phyloP scores from a whole-genome alignment of 2,888 invertebrate genomes.

The Pyrrhia umbra region DNA sequence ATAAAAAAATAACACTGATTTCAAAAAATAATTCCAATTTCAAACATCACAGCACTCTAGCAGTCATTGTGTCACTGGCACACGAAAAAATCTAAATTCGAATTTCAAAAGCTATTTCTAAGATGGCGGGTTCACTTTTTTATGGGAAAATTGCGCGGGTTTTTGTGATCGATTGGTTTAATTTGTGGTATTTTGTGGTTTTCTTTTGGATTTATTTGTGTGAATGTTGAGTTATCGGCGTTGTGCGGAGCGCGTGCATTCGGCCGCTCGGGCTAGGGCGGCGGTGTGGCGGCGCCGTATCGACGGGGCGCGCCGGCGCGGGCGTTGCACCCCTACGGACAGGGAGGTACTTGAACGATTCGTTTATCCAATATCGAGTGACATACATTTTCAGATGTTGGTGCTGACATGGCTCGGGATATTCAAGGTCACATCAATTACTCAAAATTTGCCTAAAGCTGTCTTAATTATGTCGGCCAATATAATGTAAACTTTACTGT shows the following conservation, averaged over 20 bases:
- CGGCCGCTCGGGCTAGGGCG: constrained; percentile 76
- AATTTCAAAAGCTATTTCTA: constrained; percentile 37
- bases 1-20: constrained; percentile 51
- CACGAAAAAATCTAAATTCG: constrained; percentile 40
- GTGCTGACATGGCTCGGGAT: neutral
- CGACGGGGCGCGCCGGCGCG: constrained; percentile 80
- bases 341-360: constrained; percentile 68
- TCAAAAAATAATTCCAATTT: constrained; percentile 51
- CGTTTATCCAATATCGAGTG: constrained; percentile 21
- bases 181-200: constrained; percentile 29
- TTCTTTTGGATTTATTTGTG: constrained; percentile 55
- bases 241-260: constrained; percentile 70
- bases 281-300: constrained; percentile 70
- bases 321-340: constrained; percentile 77
- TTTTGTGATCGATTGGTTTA: constrained; percentile 44
- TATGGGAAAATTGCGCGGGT: constrained; percentile 39
- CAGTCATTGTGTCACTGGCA: constrained; percentile 70
- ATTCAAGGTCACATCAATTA: neutral
- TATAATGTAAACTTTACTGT: no score
- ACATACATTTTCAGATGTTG: constrained; percentile 13
- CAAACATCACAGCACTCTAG: constrained; percentile 71
- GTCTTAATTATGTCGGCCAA: no score
- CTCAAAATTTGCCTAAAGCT: neutral
- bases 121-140: constrained; percentile 37
- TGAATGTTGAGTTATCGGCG: constrained; percentile 56